phyloP scores from a whole-genome alignment of 1,140 invertebrate species.

The Drosophila parvula region DNA sequence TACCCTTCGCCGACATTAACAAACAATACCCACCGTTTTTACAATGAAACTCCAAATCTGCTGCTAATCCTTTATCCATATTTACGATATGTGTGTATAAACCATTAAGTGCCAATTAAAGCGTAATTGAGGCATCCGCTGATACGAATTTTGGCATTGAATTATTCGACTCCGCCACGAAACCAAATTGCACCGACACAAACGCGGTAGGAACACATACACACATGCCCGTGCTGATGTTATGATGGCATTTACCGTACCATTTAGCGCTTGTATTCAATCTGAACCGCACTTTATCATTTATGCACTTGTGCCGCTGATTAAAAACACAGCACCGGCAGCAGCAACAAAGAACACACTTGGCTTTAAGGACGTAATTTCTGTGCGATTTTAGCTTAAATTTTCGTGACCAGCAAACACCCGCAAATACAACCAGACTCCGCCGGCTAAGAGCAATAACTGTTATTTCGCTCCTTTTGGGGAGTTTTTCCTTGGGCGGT shows the following conservation, averaged over 20 bases:
- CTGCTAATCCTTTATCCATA: conserved; percentile 34
- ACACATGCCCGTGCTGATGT: conserved; percentile 22
- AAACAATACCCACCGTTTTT: conserved; percentile 20
- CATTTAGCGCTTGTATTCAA: conserved; percentile 45
- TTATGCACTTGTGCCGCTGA: conserved; percentile 54
- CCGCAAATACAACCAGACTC: conserved; percentile 25
- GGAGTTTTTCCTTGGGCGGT: conserved; percentile 16
- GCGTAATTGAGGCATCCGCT: conserved; percentile 75
- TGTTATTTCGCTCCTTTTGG: conserved; percentile 36
- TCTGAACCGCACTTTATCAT: conserved; percentile 58
- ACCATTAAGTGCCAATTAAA: conserved; percentile 78
- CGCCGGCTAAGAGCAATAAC: conserved; percentile 39
- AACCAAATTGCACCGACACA: conserved; percentile 41
- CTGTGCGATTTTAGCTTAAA: conserved; percentile 9
- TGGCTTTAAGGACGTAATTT: conserved; percentile 40
- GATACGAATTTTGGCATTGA: conserved; percentile 70
- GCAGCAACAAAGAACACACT: conserved; percentile 1
- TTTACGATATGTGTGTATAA: conserved; percentile 56
- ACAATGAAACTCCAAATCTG: conserved; percentile 8
- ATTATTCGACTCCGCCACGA: conserved; percentile 59
- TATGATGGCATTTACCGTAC: conserved; percentile 26
- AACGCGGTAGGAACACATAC: conserved; percentile 46
- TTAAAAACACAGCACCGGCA: conserved; percentile 29
- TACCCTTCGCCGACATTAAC: conserved; percentile 5
- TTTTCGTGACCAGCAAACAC: conserved; percentile 5